A percentile compares a stretch with the other conserved stretches of the same genome.
Conservation (phyloP, 2,113 vertebrate genomes). For the Spizaetus ornatus region DNA sequence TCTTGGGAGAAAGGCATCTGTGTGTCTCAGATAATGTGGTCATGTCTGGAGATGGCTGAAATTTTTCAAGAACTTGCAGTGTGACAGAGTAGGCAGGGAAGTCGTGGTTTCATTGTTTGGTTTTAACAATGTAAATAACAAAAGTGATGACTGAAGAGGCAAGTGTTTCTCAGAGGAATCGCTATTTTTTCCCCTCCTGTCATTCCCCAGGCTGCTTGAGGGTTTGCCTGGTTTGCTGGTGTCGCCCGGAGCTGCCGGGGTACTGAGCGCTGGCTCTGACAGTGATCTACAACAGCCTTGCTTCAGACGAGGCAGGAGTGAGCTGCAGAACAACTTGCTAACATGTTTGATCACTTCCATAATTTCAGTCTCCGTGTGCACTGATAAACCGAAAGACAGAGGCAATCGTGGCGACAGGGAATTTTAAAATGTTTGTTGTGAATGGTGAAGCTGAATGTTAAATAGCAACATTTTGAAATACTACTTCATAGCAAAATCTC, state of each 20-base stretch:
- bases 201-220: rapidly evolving
- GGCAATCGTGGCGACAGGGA: not conserved
- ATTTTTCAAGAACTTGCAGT: not conserved
- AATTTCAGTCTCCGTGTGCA: not conserved
- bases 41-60: not conserved
- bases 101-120: rapidly evolving
- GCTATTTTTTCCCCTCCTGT: not conserved
- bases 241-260: rapidly evolving
- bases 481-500: not conserved
- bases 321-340: not conserved
- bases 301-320: rapidly evolving
- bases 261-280: rapidly evolving
- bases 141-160: not conserved
- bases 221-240: not conserved
- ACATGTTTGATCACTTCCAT: not conserved
- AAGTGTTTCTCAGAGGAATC: not conserved
- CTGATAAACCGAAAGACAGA: not conserved
- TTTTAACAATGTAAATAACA: not conserved
- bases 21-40: not conserved
- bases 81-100: no score
- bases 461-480: not conserved
- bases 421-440: not conserved
- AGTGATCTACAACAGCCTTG: not conserved
- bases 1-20: not conserved
- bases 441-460: not conserved